Evolutionary conservation across 1,140 invertebrate species (phyloP).

Genomic region (Araneus ventricosus): DNA sequence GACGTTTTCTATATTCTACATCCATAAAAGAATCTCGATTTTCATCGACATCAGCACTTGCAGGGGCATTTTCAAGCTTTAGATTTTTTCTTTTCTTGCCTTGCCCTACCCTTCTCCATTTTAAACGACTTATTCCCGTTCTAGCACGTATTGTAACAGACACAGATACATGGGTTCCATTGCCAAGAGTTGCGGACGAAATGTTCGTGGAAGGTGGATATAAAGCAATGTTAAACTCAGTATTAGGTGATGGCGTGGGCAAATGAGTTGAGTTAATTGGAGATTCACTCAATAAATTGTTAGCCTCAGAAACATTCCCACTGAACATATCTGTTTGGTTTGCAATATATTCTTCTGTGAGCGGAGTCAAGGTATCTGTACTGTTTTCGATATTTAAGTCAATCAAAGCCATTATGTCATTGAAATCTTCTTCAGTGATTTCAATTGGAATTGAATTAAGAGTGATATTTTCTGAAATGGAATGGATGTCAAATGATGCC

Average conservation of each 20-base stretch:
- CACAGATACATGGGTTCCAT: constrained; percentile 53
- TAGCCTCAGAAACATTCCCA: background rate
- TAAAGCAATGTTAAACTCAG: background rate
- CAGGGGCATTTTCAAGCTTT: background rate
- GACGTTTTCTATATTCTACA: constrained; percentile 16
- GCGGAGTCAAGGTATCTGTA: background rate
- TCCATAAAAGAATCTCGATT: background rate
- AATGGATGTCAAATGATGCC: background rate
- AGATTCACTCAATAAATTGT: background rate
- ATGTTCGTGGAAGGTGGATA: background rate
- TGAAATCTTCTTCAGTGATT: background rate
- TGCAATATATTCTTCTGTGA: background rate
- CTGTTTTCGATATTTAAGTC: background rate
- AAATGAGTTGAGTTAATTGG: background rate
- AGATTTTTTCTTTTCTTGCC: background rate
- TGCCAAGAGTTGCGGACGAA: background rate
- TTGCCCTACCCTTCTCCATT: constrained; percentile 44
- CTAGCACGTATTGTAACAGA: constrained; percentile 49
- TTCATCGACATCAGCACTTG: background rate
- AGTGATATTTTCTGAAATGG: background rate
- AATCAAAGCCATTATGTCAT: background rate
- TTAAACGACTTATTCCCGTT: constrained; percentile 36
- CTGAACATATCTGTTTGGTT: background rate
- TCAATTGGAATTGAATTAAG: background rate
- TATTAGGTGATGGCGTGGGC: background rate